Base-by-base conservation (phyloP, 2,888 invertebrate genomes). In the Agriopis aurantiaria region DNA sequence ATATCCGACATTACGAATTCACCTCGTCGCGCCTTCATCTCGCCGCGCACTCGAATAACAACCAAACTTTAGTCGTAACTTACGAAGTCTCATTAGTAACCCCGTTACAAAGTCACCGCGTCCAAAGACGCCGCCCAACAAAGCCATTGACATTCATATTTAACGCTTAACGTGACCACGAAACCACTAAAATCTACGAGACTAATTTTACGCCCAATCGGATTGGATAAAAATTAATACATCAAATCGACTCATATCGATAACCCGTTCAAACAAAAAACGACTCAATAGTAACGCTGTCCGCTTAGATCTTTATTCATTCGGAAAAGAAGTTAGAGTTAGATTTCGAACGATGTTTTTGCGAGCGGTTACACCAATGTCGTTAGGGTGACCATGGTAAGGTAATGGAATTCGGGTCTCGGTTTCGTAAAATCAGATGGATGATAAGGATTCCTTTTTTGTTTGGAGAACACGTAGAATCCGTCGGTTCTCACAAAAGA, bases 141-240 rank as follows among this genome's bases (percentile, higher is more conserved):
- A 84, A 88, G 84, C 85, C 86, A 86, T 89, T 89, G 88, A 89
- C 89, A 90, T 91, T 90, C 88, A 91, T 91, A 91, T 91, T 89
- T 87, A 90, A 89, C 88, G 86, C 89, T 82, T 86, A 89, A 90
- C 85, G 88, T 88, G 91, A 90, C 89, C 89, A 84, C 86, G 81
- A 85, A 87, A 89, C 88, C 89, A 86, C 87, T 88, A 88, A 33
- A 85, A 87, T 83, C 84, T 81, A 85, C 83, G 78, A 86, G 84
- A 91, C 88, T 85, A 90, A 94, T 94, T 94, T 93, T 88, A 91
- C 92, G 91, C 91, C 88, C 91, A 90, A 92, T 94, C 93, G 86
- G 81, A 76, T 85, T 81, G 78, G 83, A 92, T 93, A 89, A 90
- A 90, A 91, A 93, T 93, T 93, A 92, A 93, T 88, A 92, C 88